A percentile compares a stretch with the other conserved stretches of the same genome.
phyloP scores from a whole-genome alignment of 2,888 invertebrate species.

The Malthinus flaveolus region DNA sequence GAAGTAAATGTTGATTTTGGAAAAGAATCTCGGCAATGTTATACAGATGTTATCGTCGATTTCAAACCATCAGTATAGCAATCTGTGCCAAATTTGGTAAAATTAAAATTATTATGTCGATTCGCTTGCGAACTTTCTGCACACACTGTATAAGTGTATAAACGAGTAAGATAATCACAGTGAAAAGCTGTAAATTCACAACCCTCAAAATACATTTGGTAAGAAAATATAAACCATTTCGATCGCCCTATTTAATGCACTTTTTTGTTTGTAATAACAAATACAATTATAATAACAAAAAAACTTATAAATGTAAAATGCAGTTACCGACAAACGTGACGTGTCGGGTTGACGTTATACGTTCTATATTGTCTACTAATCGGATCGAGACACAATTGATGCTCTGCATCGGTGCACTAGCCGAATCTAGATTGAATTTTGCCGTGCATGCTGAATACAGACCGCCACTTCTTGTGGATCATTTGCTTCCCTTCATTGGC shows the following conservation, averaged over 20 bases:
- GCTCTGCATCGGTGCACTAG: slow-evolving; percentile 19
- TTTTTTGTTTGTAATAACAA: slow-evolving; percentile 24
- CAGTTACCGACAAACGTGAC: slow-evolving; percentile 25
- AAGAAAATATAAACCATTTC: slow-evolving; percentile 1
- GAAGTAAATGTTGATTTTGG: too few species aligned
- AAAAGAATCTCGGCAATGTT: too few species aligned
- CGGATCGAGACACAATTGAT: slow-evolving; percentile 28
- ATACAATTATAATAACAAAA: background rate
- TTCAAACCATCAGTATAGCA: too few species aligned
- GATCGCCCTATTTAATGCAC: slow-evolving; percentile 20
- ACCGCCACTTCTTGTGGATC: slow-evolving; percentile 23
- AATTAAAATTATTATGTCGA: too few species aligned
- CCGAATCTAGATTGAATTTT: slow-evolving; percentile 25
- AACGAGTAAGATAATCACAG: too few species aligned
- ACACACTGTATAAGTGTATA: too few species aligned
- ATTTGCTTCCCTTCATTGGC: slow-evolving; percentile 10
- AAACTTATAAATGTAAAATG: slow-evolving; percentile 28
- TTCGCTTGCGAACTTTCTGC: too few species aligned
- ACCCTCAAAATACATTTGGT: too few species aligned
- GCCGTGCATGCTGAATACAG: slow-evolving; percentile 22
- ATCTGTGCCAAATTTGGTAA: too few species aligned
- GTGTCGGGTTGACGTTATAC: slow-evolving; percentile 21
- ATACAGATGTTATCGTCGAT: too few species aligned
- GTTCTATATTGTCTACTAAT: slow-evolving; percentile 28
- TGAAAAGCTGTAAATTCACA: too few species aligned